Percentiles rank a stretch among this genome's conserved stretches.
phyloP scores from a whole-genome alignment of 2,888 invertebrate species.

The Onthophagus sagittarius region DNA sequence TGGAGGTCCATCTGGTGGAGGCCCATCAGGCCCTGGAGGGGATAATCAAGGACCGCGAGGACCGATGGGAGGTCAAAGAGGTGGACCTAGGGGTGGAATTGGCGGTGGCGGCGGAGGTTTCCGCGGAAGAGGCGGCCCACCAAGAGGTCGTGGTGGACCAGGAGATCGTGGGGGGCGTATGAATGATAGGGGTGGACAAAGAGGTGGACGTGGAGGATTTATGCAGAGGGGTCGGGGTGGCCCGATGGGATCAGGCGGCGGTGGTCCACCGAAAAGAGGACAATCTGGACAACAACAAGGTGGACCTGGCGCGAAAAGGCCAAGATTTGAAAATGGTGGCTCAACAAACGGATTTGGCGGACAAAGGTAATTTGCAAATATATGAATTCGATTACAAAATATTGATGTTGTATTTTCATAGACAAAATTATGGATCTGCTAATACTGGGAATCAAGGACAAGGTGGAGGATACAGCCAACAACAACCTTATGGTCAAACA shows the following conservation, averaged over 20 bases:
- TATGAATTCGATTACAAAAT: background rate
- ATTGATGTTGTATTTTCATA: background rate
- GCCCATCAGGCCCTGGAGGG: conserved; percentile 21
- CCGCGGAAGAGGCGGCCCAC: conserved; percentile 23
- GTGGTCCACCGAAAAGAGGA: conserved; percentile 20
- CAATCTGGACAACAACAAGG: conserved; percentile 23
- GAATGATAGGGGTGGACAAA: conserved; percentile 22
- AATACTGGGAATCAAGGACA: conserved; percentile 16
- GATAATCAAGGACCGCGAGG: conserved; percentile 22
- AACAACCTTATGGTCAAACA: conserved; percentile 20
- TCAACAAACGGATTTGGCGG: conserved; percentile 22
- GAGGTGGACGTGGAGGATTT: conserved; percentile 23
- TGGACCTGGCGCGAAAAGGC: conserved; percentile 22
- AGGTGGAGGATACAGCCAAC: conserved; percentile 23
- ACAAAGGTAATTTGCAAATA: conserved; percentile 13
- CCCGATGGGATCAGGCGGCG: conserved; percentile 13
- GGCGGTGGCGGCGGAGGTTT: conserved; percentile 22
- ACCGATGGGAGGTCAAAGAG: conserved; percentile 16
- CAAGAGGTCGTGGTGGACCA: conserved; percentile 23
- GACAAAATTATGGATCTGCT: conserved; percentile 17
- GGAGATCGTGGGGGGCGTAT: conserved; percentile 23
- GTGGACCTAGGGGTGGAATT: background rate
- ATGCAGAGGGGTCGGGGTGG: conserved; percentile 22
- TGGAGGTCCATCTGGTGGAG: conserved; percentile 11
- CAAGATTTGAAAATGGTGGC: conserved; percentile 21